Conservation (phyloP, 2,888 invertebrate species). For the Sinotaia quadrata region DNA sequence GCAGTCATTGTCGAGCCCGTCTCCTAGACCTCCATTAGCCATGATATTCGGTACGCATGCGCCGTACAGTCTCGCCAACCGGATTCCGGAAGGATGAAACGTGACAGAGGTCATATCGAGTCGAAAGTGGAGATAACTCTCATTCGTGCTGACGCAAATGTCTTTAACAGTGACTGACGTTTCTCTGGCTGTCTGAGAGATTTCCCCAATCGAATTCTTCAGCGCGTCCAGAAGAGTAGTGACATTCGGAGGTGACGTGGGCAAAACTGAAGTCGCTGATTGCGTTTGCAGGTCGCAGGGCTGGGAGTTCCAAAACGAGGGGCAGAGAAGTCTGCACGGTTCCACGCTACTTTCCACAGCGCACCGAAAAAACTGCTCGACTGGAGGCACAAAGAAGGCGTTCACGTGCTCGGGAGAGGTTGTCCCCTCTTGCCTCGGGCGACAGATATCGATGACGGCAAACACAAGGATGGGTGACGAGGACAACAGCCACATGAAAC, state of each 20-base stretch:
- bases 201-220: neutral
- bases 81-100: constrained; percentile 47
- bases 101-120: constrained; percentile 37
- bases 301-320: constrained; percentile 28
- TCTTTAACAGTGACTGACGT: constrained; percentile 20
- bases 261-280: neutral
- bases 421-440: constrained; percentile 14
- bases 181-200: neutral
- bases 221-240: neutral
- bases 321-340: constrained; percentile 30
- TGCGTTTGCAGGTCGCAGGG: neutral
- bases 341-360: constrained; percentile 18
- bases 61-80: constrained; percentile 45
- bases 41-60: constrained; percentile 39
- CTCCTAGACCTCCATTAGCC: constrained; percentile 43
- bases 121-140: constrained; percentile 38
- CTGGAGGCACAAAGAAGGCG: constrained; percentile 41
- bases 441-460: constrained; percentile 19
- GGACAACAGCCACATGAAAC: constrained; percentile 20
- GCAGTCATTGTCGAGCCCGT: constrained; percentile 57
- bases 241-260: neutral
- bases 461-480: constrained; percentile 27
- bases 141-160: constrained; percentile 34
- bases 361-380: constrained; percentile 43
- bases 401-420: constrained; percentile 22